Base-by-base conservation (phyloP, 2,797 vertebrate genomes). In the Acrossocheilus wenchowensis region DNA sequence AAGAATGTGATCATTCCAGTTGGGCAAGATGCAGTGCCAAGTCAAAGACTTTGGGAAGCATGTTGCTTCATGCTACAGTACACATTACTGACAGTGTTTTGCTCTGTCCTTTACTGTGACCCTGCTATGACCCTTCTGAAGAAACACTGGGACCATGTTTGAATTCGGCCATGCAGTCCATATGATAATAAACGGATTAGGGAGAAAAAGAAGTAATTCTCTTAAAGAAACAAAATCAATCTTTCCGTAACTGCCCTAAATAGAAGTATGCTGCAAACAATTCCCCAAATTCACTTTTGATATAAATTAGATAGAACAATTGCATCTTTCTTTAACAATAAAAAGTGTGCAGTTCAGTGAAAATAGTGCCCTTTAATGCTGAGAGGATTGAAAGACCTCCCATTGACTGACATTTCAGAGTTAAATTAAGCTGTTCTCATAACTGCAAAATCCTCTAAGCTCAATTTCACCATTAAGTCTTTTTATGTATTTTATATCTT, bases 1-100 rank as follows among this genome's bases (percentile, higher is more conserved):
- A 81, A 82, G 83, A 86, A 89, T 86, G 80, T 81, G 69, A 87
- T 45, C 72, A 45, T 84, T 86, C 82, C 81, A 69, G 88, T 78
- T 77, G 57, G 26, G 14, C 71, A 75, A 69, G 73, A 85, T 45
- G 64, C 54, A 83, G 75, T 74, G 72, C n/a, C 68, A 68, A 79
- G 15, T 43, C 57, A 52, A 50, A 79, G 54, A 50, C 52, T 60
- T 45, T 2, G 2, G 48, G 41, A 84, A 75, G 64, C 69, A 77
- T 77, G 78, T 87, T 71, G 19, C 30, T 71, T 84, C 85, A 62
- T 48, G 81, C 69, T 50, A 30, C 19, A 0, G 30, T 36, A 48
- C 54, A 86, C 43, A n/a, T 66, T 48, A n/a, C 30, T 39, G 21
- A 26, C 21, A 48, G 68, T 39, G 71, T 86, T 86, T 86, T 14